phyloP scores from a whole-genome alignment of 2,888 invertebrate species.

The Idaea aversata region DNA sequence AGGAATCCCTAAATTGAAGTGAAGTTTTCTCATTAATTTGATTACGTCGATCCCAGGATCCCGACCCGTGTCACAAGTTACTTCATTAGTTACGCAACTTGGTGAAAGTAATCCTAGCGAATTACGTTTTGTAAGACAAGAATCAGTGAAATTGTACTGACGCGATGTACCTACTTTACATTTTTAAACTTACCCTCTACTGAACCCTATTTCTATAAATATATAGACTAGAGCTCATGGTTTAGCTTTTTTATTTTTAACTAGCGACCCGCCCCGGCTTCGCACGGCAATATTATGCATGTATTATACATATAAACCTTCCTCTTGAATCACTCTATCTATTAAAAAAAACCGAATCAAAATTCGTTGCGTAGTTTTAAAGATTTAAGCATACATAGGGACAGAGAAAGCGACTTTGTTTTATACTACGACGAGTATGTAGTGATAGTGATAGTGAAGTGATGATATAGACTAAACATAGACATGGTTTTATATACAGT shows the following conservation, averaged over 20 bases:
- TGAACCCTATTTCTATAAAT: not conserved
- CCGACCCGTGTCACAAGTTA: constrained; percentile 80
- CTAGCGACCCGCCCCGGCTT: no score
- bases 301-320: no score
- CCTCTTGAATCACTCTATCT: no score
- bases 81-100: constrained; percentile 79
- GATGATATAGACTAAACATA: constrained; percentile 27
- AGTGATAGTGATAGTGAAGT: no score
- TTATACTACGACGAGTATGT: no score
- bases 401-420: no score
- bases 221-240: constrained; percentile 31
- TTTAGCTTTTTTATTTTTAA: no score
- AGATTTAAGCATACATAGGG: no score
- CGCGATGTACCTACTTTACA: constrained; percentile 22
- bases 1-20: constrained; percentile 76
- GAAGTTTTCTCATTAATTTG: constrained; percentile 80
- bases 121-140: constrained; percentile 74
- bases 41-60: constrained; percentile 76
- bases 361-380: no score
- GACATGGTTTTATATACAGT: no score
- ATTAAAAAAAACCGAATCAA: no score
- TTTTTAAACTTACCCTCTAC: constrained; percentile 4
- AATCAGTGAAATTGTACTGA: constrained; percentile 63
- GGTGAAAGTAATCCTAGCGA: constrained; percentile 73
- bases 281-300: no score